Evolutionary conservation across 2,888 invertebrate species (phyloP), one percentile per base, ranked within the genome.

Genomic region (Heliconius aoede): DNA sequence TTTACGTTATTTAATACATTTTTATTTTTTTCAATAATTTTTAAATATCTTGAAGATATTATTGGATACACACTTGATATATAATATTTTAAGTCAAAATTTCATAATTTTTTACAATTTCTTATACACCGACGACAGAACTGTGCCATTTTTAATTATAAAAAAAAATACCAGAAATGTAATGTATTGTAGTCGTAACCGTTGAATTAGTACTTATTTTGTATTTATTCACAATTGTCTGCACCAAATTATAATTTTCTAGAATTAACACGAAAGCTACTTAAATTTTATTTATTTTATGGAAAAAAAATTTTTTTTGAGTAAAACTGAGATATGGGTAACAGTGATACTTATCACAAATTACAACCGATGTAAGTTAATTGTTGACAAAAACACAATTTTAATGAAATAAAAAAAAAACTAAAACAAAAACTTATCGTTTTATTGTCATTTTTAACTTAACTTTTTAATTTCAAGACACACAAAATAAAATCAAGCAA

Each of bases 311-410:
- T n/a, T n/a, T n/a, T n/a, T n/a, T n/a, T 62, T 77, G 64, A 71
- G 71, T 77, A 72, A 32, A 69, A n/a, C 18, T 69, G 40, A 21
- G 5, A 28, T 68, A 74, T 74, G 68, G 68, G 61, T 55, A 46
- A 40, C 74, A 74, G 74, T 69, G 46, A 72, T 36, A 60, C 26
- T 65, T 65, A 73, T 74, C 30, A 69, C 55, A 71, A 58, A 76
- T 76, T 78, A 76, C 74, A 68, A 72, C 60, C 67, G 75, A 74
- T 72, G 77, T 76, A 78, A 83, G 86, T 84, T 83, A 85, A 87
- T 89, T 91, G 88, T 90, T 90, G 88, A 91, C 86, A 88, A 89
- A 89, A 89, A 87, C 81, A 82, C 82, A 90, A 88, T 87, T 87
- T 65, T 87, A 87, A 76, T 78, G 62, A 78, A 89, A 88, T 89